These are phyloP conservation scores for Lepus timidus DNA, from an alignment of 2,113 vertebrate species.

Conservation along the genomic window DNA sequence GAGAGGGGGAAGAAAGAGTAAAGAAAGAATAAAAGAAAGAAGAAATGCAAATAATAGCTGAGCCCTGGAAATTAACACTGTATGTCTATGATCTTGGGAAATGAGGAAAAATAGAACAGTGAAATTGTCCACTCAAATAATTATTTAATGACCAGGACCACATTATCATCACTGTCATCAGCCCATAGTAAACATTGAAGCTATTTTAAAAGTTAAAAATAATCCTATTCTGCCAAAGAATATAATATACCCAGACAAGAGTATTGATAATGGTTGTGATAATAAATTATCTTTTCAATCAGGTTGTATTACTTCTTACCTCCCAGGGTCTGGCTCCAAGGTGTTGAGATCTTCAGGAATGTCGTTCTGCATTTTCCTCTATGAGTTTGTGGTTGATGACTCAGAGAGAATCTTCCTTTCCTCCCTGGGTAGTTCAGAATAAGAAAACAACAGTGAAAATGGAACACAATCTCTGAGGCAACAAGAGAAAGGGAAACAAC, in stretches of 20 bases:
- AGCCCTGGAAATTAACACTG: background rate
- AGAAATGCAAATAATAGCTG: background rate
- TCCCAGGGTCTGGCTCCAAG: background rate
- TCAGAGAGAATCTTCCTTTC: conserved; percentile 1
- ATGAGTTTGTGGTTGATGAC: background rate
- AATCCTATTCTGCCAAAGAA: background rate
- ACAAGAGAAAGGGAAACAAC: conserved; percentile 25
- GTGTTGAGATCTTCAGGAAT: background rate
- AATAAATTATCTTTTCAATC: conserved; percentile 28
- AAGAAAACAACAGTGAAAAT: conserved; percentile 39
- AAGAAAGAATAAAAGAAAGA: background rate
- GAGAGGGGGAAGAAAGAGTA: background rate
- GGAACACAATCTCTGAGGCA: background rate
- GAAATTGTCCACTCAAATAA: background rate
- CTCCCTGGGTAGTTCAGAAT: background rate
- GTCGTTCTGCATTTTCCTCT: background rate
- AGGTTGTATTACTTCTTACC: background rate
- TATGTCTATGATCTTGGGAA: conserved; percentile 26
- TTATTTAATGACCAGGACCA: background rate
- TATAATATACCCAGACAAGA: conserved; percentile 35
- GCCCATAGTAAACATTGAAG: background rate
- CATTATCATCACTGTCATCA: background rate
- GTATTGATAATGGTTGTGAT: background rate
- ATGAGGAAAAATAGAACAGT: background rate
- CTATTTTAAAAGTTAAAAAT: conserved; percentile 15